phyloP scores from a whole-genome alignment of 1,140 invertebrate genomes.

The Orius insidiosus region DNA sequence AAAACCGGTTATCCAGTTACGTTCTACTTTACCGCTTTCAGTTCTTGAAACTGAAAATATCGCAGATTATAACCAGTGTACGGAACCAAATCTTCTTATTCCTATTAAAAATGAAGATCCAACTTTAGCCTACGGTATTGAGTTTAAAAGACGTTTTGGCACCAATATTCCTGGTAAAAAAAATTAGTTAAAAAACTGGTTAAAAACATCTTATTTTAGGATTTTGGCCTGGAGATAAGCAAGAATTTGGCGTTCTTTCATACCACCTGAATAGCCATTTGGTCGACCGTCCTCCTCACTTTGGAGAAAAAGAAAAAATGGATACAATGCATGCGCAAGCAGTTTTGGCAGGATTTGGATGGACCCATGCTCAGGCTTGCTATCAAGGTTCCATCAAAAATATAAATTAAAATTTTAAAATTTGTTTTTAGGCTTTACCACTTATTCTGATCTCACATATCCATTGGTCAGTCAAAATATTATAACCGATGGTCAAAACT shows the following conservation, averaged over 20 bases:
- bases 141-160: conserved; percentile 33
- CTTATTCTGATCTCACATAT: conserved; percentile 71
- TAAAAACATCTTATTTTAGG: conserved; percentile 37
- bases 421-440: conserved; percentile 57
- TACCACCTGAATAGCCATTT: conserved; percentile 45
- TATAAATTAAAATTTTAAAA: background rate
- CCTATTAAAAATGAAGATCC: conserved; percentile 39
- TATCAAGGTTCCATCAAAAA: conserved; percentile 44
- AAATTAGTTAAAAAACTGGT: too few species aligned
- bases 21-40: conserved; percentile 40
- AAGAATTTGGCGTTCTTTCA: conserved; percentile 58
- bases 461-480: conserved; percentile 70
- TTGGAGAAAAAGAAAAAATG: conserved; percentile 31
- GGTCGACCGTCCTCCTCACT: conserved; percentile 25
- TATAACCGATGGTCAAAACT: conserved; percentile 64
- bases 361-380: conserved; percentile 61
- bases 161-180: conserved; percentile 54
- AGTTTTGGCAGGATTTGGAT: conserved; percentile 57
- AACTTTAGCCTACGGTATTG: conserved; percentile 31
- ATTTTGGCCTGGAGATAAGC: conserved; percentile 57
- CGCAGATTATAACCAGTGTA: background rate
- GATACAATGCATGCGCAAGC: conserved; percentile 51
- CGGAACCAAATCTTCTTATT: conserved; percentile 26
- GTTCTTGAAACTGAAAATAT: conserved; percentile 27
- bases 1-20: conserved; percentile 41